These are phyloP conservation scores for Siderastrea siderea DNA, from an alignment of 92 coral and sea anemone genomes.

Conservation along the genomic window DNA sequence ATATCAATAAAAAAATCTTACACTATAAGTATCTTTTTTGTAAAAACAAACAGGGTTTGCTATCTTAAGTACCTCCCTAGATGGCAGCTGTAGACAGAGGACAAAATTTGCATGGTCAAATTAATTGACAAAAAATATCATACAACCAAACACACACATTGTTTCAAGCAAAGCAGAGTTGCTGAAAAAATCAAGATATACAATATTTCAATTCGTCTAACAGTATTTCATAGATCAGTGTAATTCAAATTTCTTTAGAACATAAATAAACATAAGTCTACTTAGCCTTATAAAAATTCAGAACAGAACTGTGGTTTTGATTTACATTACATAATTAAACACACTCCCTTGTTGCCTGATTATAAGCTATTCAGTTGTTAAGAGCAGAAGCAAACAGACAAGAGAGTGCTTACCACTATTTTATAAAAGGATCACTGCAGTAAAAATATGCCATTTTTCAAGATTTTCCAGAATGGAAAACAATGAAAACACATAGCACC, in stretches of 20 bases:
- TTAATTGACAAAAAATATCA: not conserved
- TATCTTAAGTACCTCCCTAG: not conserved
- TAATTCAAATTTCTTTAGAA: not conserved
- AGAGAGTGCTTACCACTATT: not conserved
- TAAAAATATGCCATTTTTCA: not conserved
- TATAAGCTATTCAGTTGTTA: not conserved
- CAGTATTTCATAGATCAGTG: not conserved
- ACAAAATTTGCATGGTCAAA: not conserved
- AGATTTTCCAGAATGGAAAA: not conserved
- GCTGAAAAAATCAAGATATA: not conserved
- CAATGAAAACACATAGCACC: not conserved
- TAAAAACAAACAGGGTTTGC: not conserved
- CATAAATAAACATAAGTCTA: not conserved
- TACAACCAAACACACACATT: not conserved
- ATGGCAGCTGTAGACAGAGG: not conserved
- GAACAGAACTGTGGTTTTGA: not conserved
- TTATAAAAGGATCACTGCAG: not conserved
- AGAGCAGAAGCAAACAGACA: not conserved
- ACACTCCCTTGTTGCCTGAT: not conserved
- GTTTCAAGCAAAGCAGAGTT: not conserved
- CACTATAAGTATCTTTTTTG: not conserved
- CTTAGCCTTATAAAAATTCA: conserved; percentile 5
- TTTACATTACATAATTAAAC: not conserved
- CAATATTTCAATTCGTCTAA: not conserved
- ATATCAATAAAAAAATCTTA: no score